Base-by-base conservation (phyloP, 2,888 invertebrate genomes). In the Heliconius hortense region DNA sequence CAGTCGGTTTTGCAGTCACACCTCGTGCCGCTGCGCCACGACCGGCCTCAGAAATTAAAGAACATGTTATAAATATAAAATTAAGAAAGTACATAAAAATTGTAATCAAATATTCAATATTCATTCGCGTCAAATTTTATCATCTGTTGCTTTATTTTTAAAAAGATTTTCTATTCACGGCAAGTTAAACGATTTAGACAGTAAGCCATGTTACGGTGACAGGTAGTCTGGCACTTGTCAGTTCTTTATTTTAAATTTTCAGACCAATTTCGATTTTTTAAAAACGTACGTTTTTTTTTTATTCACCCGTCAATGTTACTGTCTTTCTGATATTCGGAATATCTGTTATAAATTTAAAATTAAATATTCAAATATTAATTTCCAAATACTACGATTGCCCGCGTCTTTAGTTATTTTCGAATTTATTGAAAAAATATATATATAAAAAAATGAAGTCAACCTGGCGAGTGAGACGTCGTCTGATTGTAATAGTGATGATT, bases 171-270 rank as follows among this genome's bases (percentile, higher is more conserved):
- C 24, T 63, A 63, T 63, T 18, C 35, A 35, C 15, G 39, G 39
- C 24, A 15, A 66, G 7, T 66, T 66, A 39, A 39, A 66, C 66
- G 24, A 66, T 39, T 24, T 24, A 24, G 66, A 66, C 39, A 66
- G 39, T 66, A 24, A 66, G 66, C 39, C 66, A 66, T 66, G 66
- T 66, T 24, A 39, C 66, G n/a, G 35, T 39, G 66, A 66, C 39
- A 66, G 39, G 7, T 24, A 39, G 66, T 24, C 39, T 39, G 66
- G 66, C 66, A 39, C 39, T 66, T 39, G 66, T 66, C 66, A 39
- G 66, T 15, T 66, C 39, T 64, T 64, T 64, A 39, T 56, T 18
- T 31, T n/a, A n/a, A 24, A 64, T 15, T 39, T 64, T 13, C 24
- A n/a, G 15, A 64, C 15, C 31, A 64, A n/a, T 39, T 64, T 64